Percentiles rank a stretch among this genome's conserved stretches.
These are phyloP conservation scores for Drosophila sturtevanti DNA, from an alignment of 1,140 invertebrate genomes.

Conservation along the genomic window DNA sequence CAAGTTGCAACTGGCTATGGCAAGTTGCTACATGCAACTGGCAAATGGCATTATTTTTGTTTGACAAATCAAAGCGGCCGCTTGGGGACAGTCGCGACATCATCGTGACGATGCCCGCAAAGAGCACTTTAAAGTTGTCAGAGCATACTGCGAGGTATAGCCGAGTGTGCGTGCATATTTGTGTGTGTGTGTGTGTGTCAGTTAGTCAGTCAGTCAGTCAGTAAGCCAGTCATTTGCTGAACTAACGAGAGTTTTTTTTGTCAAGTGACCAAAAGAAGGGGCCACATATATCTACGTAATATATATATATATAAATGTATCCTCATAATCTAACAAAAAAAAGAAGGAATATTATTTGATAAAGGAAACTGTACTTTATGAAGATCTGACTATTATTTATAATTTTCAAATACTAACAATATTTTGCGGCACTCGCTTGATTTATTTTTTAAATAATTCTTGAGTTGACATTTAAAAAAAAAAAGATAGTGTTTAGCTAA, in stretches of 20 bases:
- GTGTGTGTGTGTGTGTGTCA: conserved; percentile 13
- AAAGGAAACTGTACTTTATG: too few relatives aligned
- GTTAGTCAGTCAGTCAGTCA: conserved; percentile 17
- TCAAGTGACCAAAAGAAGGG: conserved; percentile 36
- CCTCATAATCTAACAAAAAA: too few relatives aligned
- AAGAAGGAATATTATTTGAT: too few relatives aligned
- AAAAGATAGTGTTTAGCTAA: not conserved
- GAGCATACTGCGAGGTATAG: conserved; percentile 67
- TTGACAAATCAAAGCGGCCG: conserved; percentile 64
- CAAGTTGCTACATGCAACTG: conserved; percentile 47
- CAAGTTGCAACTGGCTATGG: not conserved
- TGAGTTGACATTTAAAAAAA: not conserved
- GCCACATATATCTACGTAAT: not conserved
- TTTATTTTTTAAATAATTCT: not conserved
- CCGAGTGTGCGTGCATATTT: conserved; percentile 60
- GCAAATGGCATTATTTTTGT: conserved; percentile 74
- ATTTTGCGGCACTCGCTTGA: not conserved
- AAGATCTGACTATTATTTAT: too few relatives aligned
- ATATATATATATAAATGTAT: too few relatives aligned
- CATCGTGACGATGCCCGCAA: conserved; percentile 38
- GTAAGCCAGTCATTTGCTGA: conserved; percentile 40
- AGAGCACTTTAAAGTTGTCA: conserved; percentile 73
- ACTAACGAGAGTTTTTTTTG: conserved; percentile 45
- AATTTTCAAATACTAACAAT: too few relatives aligned
- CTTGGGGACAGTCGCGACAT: conserved; percentile 33